Evolutionary conservation across 2,113 vertebrate genomes (phyloP).

Genomic region (Carettochelys insculpta): DNA sequence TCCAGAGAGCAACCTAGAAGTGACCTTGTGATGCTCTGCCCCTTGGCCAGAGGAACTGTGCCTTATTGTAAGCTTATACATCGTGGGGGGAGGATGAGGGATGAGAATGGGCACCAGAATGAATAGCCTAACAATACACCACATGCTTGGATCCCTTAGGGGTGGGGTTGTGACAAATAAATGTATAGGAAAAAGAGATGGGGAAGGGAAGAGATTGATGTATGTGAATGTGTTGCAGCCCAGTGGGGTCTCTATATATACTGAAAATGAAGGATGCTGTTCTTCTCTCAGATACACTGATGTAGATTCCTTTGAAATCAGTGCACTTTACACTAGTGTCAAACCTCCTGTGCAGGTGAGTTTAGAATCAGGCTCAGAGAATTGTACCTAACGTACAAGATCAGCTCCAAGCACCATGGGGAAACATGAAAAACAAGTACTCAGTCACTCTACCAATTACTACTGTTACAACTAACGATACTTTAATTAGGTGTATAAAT

Average conservation of each 20-base stretch:
- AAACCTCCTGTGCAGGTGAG: not conserved
- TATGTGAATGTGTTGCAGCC: constrained; percentile 43
- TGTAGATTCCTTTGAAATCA: not conserved
- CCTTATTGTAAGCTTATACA: constrained; percentile 7
- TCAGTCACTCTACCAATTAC: too few relatives aligned
- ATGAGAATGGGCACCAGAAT: not conserved
- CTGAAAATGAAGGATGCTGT: constrained; percentile 52
- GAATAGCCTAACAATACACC: constrained; percentile 25
- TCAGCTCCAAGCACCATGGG: not conserved
- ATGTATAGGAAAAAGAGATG: constrained; percentile 58
- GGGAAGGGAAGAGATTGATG: constrained; percentile 50
- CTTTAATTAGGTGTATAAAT: not conserved
- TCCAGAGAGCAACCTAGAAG: constrained; percentile 19
- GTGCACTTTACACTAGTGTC: constrained; percentile 11
- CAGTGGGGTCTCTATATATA: constrained; percentile 61
- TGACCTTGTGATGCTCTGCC: constrained; percentile 30
- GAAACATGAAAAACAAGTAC: too few relatives aligned
- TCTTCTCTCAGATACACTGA: constrained; percentile 36
- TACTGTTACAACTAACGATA: not conserved
- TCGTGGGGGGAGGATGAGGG: not conserved
- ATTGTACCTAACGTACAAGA: not conserved
- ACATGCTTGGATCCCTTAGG: constrained; percentile 28
- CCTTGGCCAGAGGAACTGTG: constrained; percentile 25
- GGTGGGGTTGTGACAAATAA: constrained; percentile 69
- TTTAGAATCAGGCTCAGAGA: not conserved